Conservation (phyloP, 1,140 invertebrate genomes). For the Cotesia typhae region DNA sequence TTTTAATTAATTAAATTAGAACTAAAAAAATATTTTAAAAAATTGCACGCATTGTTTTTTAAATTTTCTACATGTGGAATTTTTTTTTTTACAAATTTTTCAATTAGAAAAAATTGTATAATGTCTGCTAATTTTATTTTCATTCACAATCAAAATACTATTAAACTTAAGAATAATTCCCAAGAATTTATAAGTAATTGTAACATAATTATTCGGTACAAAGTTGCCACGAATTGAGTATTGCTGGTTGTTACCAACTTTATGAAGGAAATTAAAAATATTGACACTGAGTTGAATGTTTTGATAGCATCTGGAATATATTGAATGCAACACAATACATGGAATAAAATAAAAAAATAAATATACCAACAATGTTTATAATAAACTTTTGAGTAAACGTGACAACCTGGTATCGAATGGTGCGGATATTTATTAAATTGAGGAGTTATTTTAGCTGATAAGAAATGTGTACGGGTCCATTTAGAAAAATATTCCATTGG, state of each 20-base stretch:
- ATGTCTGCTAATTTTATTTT: too few species aligned
- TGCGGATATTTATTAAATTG: neutral
- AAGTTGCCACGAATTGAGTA: slow-evolving; percentile 16
- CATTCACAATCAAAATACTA: neutral
- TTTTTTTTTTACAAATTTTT: too few species aligned
- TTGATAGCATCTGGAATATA: neutral
- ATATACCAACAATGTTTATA: neutral
- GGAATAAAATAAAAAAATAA: neutral
- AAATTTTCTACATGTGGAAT: too few species aligned
- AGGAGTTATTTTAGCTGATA: slow-evolving; percentile 29
- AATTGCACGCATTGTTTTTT: too few species aligned
- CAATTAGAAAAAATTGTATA: too few species aligned
- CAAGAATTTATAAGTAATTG: too few species aligned
- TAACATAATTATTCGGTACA: neutral
- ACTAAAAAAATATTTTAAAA: too few species aligned
- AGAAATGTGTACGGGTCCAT: slow-evolving; percentile 67
- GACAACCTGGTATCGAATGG: neutral
- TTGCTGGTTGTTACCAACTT: slow-evolving; percentile 3
- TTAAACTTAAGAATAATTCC: neutral
- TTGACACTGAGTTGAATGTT: neutral
- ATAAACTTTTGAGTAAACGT: neutral
- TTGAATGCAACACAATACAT: too few species aligned
- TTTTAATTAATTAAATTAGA: too few species aligned
- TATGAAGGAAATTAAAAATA: neutral
- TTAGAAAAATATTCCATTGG: slow-evolving; percentile 78